Conservation (phyloP, 2,113 vertebrate species). For the Engystomops pustulosus region DNA sequence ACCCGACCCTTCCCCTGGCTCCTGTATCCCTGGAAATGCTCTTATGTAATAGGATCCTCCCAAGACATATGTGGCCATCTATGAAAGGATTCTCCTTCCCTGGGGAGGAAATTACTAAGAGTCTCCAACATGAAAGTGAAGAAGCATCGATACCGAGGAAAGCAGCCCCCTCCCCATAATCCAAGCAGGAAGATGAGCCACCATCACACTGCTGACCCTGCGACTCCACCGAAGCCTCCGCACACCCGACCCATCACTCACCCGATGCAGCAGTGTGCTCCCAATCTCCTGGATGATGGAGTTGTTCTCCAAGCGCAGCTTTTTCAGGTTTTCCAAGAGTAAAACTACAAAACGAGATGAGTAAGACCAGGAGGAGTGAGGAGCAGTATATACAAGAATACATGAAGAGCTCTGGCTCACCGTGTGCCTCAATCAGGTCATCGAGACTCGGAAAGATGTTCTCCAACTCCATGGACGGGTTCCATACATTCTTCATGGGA, state of each 20-base stretch:
- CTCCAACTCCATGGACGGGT: conserved; percentile 70
- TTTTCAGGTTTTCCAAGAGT: conserved; percentile 86
- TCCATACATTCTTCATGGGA: conserved; percentile 78
- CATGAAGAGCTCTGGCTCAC: conserved; percentile 71
- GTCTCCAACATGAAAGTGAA: no score
- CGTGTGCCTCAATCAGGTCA: conserved; percentile 87
- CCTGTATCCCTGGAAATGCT: conserved; percentile 6
- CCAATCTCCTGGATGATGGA: conserved; percentile 82
- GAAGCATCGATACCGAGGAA: no score
- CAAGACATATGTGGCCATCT: not conserved
- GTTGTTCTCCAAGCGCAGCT: conserved; percentile 78
- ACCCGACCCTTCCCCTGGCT: no score
- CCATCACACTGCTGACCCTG: no score
- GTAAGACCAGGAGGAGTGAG: not conserved
- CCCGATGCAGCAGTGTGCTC: conserved; percentile 80
- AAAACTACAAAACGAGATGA: conserved; percentile 68
- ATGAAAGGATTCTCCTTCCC: not conserved
- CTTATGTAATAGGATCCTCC: no score
- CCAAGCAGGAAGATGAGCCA: no score
- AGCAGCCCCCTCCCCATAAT: no score
- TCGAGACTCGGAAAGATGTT: conserved; percentile 88
- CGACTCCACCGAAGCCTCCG: no score
- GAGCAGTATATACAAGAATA: not conserved
- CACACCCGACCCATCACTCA: conserved; percentile 70
- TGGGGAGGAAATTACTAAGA: not conserved